Percentiles rank a stretch among this genome's conserved stretches.
These are phyloP conservation scores for Holothuria leucospilota DNA, from an alignment of 53 echinoderm and acorn worm genomes.

Conservation along the genomic window DNA sequence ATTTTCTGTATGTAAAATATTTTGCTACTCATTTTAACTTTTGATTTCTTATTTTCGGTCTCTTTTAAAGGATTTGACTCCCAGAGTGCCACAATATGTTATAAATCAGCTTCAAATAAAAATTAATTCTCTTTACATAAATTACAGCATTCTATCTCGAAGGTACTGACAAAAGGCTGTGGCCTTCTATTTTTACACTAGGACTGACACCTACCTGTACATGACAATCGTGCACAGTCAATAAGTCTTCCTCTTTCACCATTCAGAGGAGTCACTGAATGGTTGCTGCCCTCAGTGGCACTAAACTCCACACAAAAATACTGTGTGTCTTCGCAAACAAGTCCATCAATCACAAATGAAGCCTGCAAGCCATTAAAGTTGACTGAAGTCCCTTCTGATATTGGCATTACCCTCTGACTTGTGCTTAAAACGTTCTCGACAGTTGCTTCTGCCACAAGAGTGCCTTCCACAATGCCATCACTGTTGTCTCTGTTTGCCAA, in stretches of 20 bases:
- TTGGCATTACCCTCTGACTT: not conserved
- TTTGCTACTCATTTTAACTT: no score
- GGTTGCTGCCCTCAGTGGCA: slow-evolving; percentile 13
- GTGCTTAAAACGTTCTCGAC: slow-evolving; percentile 1
- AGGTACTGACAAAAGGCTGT: no score
- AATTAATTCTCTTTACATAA: no score
- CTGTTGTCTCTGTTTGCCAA: slow-evolving; percentile 22
- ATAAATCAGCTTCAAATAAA: no score
- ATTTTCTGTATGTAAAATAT: no score
- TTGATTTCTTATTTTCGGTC: no score
- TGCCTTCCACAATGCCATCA: not conserved
- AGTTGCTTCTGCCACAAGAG: not conserved
- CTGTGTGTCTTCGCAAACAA: slow-evolving; percentile 2
- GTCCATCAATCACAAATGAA: slow-evolving; percentile 9
- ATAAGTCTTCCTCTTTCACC: not conserved
- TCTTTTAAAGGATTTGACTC: no score
- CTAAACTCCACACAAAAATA: slow-evolving; percentile 38
- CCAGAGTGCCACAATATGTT: no score
- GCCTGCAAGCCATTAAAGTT: not conserved
- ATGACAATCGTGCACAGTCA: slow-evolving; percentile 10
- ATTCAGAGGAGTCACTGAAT: slow-evolving; percentile 8
- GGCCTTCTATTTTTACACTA: no score
- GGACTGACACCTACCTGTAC: not conserved
- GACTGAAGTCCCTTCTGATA: not conserved
- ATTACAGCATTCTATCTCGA: no score